phyloP scores from a whole-genome alignment of 2,797 vertebrate genomes.

The Dallia pectoralis region DNA sequence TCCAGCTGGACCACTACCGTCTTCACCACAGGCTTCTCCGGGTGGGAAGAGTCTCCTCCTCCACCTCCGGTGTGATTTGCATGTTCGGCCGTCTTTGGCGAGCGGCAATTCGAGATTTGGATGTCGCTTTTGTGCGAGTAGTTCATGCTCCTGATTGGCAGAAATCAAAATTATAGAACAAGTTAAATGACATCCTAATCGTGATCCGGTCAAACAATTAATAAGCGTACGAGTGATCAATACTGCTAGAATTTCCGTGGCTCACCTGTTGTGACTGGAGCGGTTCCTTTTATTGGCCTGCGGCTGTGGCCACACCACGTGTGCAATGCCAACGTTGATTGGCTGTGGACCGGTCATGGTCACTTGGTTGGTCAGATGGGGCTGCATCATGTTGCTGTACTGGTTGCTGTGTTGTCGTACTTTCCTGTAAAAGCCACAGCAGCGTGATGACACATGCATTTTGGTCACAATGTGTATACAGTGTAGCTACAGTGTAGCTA shows the following conservation, averaged over 20 bases:
- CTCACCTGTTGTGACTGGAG: conserved; percentile 86
- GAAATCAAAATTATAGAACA: background rate
- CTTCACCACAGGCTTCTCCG: conserved; percentile 62
- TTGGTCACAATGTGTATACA: background rate
- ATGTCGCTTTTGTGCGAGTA: conserved; percentile 78
- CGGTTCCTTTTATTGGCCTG: conserved; percentile 86
- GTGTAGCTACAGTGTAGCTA: background rate
- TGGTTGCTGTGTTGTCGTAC: conserved; percentile 83
- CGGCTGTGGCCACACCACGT: conserved; percentile 94
- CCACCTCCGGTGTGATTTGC: conserved; percentile 68
- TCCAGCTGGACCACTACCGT: conserved; percentile 57
- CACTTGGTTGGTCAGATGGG: conserved; percentile 91
- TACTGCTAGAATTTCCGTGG: background rate
- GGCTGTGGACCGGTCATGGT: conserved; percentile 88
- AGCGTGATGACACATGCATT: background rate
- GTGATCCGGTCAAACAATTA: background rate
- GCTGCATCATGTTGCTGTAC: conserved; percentile 87
- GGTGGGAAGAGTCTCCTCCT: conserved; percentile 63
- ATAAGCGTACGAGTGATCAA: background rate
- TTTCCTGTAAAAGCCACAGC: conserved; percentile 72
- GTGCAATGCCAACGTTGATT: conserved; percentile 93
- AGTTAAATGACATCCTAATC: background rate
- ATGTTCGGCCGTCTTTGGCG: conserved; percentile 82
- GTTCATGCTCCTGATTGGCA: conserved; percentile 74
- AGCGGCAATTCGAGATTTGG: conserved; percentile 78